Evolutionary conservation across 2,113 vertebrate species (phyloP), one percentile per base, ranked within the genome.

Genomic region (Oenanthe melanoleuca): DNA sequence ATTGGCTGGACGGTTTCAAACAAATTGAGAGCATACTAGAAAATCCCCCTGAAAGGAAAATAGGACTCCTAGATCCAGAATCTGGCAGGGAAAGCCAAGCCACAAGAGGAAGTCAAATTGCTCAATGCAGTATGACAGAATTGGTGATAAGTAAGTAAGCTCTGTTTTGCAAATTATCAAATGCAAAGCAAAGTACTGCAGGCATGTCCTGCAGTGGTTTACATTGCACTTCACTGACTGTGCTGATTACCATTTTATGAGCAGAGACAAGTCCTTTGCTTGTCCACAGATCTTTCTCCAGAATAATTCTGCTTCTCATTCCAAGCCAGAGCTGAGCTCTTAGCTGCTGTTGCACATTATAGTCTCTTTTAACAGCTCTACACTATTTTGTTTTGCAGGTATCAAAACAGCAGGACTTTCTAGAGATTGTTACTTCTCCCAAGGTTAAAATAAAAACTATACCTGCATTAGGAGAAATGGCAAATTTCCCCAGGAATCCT

Each of bases 131-230:
- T 71, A 70, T 71, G 88, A 93, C 75, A 90, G 88, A 71, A 83
- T 3, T 67, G 60, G 26, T 71, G 79, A 91, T 67, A 96, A 94
- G 60, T 44, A 89, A 91, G 63, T 12, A 80, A 93, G 75, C 34
- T 94, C 84, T 75, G 38, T 70, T 95, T 65, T 92, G 85, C 44
- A 96, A 92, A 94, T 86, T 89, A 94, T 49, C 8, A 17, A 88
- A 94, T 45, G 85, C 87, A 73, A 91, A 83, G 47, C 20, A 17
- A 80, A 77, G 29, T 40, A 95, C 79, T 86, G n/a, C 5, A 2
- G 75, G 88, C 87, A 93, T 31, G 28, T 94, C 85, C 79, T 0
- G 2, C 89, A 80, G 81, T 78, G 44, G 74, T 92, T 96, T 80
- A 52, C 81, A 95, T 73, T 40, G 6, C 87, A 93, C 88, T 95